phyloP scores from a whole-genome alignment of 2,113 vertebrate species.

The Sapajus apella region DNA sequence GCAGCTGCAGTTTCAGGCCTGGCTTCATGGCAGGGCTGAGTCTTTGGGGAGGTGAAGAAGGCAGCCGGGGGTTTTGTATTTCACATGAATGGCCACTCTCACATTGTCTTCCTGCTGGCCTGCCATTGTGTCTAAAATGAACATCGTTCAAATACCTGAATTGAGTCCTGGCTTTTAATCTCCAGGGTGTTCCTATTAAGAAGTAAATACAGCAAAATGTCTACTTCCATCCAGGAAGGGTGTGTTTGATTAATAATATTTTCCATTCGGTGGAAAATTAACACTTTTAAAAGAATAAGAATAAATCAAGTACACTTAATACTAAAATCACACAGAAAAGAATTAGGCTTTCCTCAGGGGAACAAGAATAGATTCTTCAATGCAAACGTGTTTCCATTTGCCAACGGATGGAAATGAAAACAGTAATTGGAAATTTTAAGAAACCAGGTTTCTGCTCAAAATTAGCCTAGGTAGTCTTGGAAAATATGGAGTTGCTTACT shows the following conservation, averaged over 20 bases:
- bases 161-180: background rate
- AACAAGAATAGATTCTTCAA: background rate
- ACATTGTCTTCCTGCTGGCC: background rate
- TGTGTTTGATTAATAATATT: background rate
- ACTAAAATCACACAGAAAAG: background rate
- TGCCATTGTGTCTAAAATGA: background rate
- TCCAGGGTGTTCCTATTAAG: background rate
- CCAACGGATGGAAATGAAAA: background rate
- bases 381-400: background rate
- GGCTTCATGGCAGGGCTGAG: background rate
- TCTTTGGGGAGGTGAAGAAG: background rate
- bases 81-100: accelerated
- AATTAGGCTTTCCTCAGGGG: background rate
- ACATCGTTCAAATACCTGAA: background rate
- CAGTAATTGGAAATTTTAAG: background rate
- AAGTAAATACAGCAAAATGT: background rate
- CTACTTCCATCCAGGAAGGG: background rate
- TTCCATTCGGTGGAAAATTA: background rate
- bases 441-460: background rate
- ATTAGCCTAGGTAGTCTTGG: background rate
- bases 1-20: background rate
- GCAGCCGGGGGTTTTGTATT: background rate
- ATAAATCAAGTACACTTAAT: constrained; percentile 1
- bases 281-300: background rate
- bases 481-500: background rate